These are phyloP conservation scores for Thymelicus sylvestris DNA, from an alignment of 2,888 invertebrate genomes.

Conservation along the genomic window DNA sequence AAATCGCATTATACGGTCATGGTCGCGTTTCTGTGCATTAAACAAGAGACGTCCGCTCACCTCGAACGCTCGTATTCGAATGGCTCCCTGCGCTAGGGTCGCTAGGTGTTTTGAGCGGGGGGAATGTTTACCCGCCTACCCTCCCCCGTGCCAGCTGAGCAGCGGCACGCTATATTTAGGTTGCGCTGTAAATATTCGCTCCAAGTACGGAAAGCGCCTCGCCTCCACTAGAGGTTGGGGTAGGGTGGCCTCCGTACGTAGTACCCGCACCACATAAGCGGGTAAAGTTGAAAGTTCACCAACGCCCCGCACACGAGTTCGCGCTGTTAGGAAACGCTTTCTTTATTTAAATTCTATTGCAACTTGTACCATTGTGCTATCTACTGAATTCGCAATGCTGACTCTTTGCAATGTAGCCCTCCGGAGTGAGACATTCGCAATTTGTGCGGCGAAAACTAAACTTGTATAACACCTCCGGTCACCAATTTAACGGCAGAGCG, in stretches of 20 bases:
- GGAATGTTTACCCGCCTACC: conserved; percentile 76
- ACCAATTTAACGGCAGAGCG: conserved; percentile 24
- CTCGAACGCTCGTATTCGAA: conserved; percentile 68
- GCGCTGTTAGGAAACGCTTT: conserved; percentile 75
- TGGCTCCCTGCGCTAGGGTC: conserved; percentile 62
- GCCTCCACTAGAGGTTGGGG: conserved; percentile 48
- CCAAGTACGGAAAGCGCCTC: conserved; percentile 76
- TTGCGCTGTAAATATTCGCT: conserved; percentile 84
- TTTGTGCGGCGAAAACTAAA: conserved; percentile 41
- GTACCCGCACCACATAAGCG: conserved; percentile 67
- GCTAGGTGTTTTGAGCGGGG: conserved; percentile 52
- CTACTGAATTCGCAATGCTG: conserved; percentile 69
- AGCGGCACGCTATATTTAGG: conserved; percentile 83
- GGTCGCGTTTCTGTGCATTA: conserved; percentile 64
- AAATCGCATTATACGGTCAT: conserved; percentile 65
- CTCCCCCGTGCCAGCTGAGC: conserved; percentile 79
- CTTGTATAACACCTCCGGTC: conserved; percentile 20
- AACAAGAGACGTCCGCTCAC: conserved; percentile 69
- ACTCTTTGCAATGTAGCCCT: conserved; percentile 67
- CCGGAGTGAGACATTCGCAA: conserved; percentile 48
- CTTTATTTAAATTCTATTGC: conserved; percentile 85
- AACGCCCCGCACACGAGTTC: conserved; percentile 74
- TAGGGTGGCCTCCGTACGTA: conserved; percentile 51
- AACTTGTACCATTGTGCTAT: conserved; percentile 82
- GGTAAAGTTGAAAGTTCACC: conserved; percentile 84